Conservation (phyloP, 2,888 invertebrate genomes). For the Rambutsinella grinnellia region DNA sequence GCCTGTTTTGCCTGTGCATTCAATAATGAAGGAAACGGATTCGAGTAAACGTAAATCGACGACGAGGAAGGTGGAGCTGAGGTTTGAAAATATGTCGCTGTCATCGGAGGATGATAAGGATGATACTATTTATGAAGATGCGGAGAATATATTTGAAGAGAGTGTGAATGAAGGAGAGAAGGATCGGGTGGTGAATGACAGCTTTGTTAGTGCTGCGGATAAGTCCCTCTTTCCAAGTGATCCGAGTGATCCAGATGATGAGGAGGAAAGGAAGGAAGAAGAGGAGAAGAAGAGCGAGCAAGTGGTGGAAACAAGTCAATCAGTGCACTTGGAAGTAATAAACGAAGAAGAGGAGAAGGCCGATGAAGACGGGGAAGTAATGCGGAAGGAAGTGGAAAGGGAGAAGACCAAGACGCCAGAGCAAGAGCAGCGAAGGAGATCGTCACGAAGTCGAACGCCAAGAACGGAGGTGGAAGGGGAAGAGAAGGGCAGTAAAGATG, state of each 20-base stretch:
- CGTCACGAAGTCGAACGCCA: background rate
- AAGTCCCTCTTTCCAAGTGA: background rate
- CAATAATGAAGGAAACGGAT: constrained; percentile 61
- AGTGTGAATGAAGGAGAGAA: background rate
- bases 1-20: constrained; percentile 32
- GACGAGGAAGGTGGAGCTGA: constrained; percentile 31
- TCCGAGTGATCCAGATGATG: background rate
- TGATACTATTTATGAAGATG: constrained; percentile 33
- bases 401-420: background rate
- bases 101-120: constrained; percentile 26
- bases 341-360: background rate
- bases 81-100: constrained; percentile 36
- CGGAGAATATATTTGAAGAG: constrained; percentile 12
- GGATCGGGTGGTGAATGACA: background rate
- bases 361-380: background rate
- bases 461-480: background rate
- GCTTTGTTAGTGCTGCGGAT: constrained; percentile 14
- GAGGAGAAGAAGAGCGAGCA: background rate
- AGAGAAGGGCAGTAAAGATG: background rate
- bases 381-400: background rate
- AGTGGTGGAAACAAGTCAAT: background rate
- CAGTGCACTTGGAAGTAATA: background rate
- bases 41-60: constrained; percentile 16
- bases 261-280: background rate
- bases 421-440: background rate